Base-by-base conservation (phyloP, 2,888 invertebrate species). In the Eupithecia abbreviata region DNA sequence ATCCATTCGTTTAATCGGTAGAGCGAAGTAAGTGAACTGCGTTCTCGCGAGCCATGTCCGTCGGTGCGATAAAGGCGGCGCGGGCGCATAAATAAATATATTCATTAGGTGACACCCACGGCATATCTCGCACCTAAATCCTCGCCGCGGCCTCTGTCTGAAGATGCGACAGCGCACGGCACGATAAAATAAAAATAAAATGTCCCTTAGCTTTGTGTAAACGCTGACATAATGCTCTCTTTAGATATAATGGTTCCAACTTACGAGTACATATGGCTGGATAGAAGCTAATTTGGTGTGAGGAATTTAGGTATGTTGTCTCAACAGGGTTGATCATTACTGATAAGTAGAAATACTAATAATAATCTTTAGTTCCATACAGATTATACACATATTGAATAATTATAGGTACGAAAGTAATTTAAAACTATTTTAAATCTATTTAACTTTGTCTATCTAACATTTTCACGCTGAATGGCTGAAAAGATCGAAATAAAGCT, bases 61-160 rank as follows among this genome's bases (percentile, higher is more conserved):
- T 87, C 89, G 90, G 90, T 86, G 86, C 85, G 87, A 90, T 93
- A 93, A 93, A 91, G 92, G 87, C 85, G 86, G 87, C 89, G 83
- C 81, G 84, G 84, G 86, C 90, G 90, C 90, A 90, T 90, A 94
- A 94, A 94, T 94, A 94, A 93, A 93, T 94, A 93, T 93, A 94
- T 94, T 95, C 94, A 95, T 94, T 95, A 94, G 92, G 91, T 89
- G 91, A 94, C 95, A 93, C 94, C 95, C 93, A 94, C 94, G 91
- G 91, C 86, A 82, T 93, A 93, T 94, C 93, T 89, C 87, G 89
- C 88, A 90, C 92, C 91, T 95, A 95, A 95, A 95, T 94, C 93
- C 93, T 91, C 88, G 88, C 83, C 88, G 91, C 92, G 91, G 90
- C 90, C 91, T 87, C 92, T 90, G 92, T 92, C 91, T 87, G 82